phyloP scores from a whole-genome alignment of 1,140 invertebrate genomes.

The Drosophila cardini region DNA sequence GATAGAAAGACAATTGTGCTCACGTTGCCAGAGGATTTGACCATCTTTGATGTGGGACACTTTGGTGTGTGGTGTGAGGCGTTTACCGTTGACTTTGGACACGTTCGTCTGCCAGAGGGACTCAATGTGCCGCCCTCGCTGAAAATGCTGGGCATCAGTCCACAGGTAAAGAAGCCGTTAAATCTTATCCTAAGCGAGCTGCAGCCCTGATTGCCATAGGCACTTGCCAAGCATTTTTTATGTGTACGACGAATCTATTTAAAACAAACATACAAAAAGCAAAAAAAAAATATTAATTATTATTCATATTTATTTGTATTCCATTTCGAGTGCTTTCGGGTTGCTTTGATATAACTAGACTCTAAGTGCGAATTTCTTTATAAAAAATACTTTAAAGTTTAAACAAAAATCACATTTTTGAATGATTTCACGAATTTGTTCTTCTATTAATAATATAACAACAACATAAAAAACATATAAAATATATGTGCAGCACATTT shows the following conservation, averaged over 20 bases:
- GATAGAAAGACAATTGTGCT: conserved; percentile 94
- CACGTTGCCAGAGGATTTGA: conserved; percentile 91
- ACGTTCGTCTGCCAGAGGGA: conserved; percentile 90
- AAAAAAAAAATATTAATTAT: conserved; percentile 29
- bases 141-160: conserved; percentile 96
- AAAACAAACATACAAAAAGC: background rate
- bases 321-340: conserved; percentile 31
- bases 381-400: background rate
- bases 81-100: conserved; percentile 95
- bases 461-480: conserved; percentile 59
- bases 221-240: conserved; percentile 41
- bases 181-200: conserved; percentile 77
- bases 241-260: conserved; percentile 38
- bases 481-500: conserved; percentile 75
- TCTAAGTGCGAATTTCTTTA: conserved; percentile 63
- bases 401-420: conserved; percentile 25
- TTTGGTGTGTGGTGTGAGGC: conserved; percentile 95
- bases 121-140: conserved; percentile 95
- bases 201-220: conserved; percentile 58
- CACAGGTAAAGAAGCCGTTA: conserved; percentile 90
- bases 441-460: conserved; percentile 54
- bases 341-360: conserved; percentile 71
- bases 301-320: conserved; percentile 67
- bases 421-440: conserved; percentile 40
- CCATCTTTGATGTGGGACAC: conserved; percentile 93